Conservation (phyloP, 2,113 vertebrate species). For the Peucedramus taeniatus region DNA sequence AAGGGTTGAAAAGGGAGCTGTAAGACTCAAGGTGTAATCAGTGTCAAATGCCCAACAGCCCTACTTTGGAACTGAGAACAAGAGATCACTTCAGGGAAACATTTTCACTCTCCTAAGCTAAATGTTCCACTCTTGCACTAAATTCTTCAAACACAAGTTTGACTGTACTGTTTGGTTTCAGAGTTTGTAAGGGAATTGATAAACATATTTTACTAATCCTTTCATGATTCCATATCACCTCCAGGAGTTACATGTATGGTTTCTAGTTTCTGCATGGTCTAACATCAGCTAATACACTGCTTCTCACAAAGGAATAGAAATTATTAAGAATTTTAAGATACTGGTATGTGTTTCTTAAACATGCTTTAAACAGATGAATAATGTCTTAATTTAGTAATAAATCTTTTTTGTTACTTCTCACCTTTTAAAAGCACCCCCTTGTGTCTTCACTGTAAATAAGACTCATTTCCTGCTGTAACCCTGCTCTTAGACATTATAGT, state of each 20-base stretch:
- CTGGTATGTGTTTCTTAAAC: background rate
- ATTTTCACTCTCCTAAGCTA: background rate
- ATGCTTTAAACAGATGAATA: background rate
- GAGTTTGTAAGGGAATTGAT: background rate
- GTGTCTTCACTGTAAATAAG: background rate
- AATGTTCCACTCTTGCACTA: background rate
- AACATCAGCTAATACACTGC: background rate
- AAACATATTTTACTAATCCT: background rate
- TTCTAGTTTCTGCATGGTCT: background rate
- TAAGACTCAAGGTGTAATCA: background rate
- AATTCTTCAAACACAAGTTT: background rate
- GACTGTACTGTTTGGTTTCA: background rate
- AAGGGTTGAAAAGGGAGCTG: background rate
- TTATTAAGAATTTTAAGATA: background rate
- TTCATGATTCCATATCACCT: background rate
- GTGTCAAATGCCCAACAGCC: background rate
- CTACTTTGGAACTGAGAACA: background rate
- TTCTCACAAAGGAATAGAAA: background rate
- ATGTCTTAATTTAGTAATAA: background rate
- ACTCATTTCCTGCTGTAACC: background rate
- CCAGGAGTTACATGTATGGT: background rate
- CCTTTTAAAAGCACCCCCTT: background rate
- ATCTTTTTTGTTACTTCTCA: background rate
- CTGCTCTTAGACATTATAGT: background rate
- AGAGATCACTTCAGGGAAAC: rapidly evolving